Evolutionary conservation across 2,113 vertebrate genomes (phyloP).

Genomic region (Peromyscus leucopus): DNA sequence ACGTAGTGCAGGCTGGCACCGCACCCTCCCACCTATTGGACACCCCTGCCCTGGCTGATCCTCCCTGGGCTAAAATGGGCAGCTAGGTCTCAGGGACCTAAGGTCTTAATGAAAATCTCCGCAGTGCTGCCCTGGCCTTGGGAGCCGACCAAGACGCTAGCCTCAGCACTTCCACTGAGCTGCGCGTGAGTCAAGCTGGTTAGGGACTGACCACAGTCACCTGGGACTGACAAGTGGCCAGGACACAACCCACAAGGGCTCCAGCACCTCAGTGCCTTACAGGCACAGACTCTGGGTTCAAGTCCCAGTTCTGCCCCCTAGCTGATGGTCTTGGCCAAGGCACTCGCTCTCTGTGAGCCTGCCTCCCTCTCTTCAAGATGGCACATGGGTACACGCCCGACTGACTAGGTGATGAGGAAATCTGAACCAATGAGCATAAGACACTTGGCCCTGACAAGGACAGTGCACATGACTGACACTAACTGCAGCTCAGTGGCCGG

Average conservation of each 20-base stretch:
- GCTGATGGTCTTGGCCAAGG: neutral
- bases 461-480: neutral
- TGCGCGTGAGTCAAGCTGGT: conserved; percentile 29
- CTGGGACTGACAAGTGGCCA: neutral
- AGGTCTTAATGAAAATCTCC: conserved; percentile 47
- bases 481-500: conserved; percentile 8
- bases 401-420: neutral
- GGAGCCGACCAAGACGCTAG: neutral
- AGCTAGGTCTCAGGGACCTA: conserved; percentile 34
- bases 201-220: neutral
- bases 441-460: neutral
- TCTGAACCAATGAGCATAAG: fast-evolving
- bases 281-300: neutral
- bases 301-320: neutral
- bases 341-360: neutral
- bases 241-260: neutral
- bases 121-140: neutral
- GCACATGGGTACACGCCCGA: neutral
- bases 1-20: neutral
- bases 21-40: neutral
- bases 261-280: neutral
- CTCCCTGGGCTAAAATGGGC: neutral
- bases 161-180: neutral
- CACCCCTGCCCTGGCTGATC: neutral
- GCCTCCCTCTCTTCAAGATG: neutral